A percentile compares a stretch with the other conserved stretches of the same genome.
Evolutionary conservation across 1,140 invertebrate genomes (phyloP).

Genomic region (Ostrea denselamellosa): DNA sequence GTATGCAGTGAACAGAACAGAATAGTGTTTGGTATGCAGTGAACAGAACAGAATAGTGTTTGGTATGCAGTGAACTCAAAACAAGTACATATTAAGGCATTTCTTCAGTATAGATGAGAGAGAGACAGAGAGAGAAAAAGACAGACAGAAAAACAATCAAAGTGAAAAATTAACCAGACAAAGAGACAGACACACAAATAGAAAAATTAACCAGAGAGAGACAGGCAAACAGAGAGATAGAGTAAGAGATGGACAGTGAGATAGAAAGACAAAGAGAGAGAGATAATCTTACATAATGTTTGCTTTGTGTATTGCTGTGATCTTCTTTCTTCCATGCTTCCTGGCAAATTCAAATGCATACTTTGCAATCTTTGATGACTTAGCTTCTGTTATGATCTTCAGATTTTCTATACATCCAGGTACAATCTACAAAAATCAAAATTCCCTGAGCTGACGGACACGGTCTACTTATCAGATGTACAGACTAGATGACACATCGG

Average conservation of each 20-base stretch:
- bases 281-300: conserved; percentile 90
- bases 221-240: not conserved
- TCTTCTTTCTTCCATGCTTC: conserved; percentile 92
- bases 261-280: not conserved
- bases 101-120: too few species aligned
- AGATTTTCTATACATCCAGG: conserved; percentile 96
- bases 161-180: not conserved
- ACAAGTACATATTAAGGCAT: too few species aligned
- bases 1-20: too few species aligned
- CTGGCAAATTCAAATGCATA: conserved; percentile 99
- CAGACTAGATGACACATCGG: too few species aligned
- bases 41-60: too few species aligned
- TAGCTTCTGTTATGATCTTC: conserved; percentile 96
- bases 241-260: not conserved
- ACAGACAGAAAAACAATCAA: not conserved
- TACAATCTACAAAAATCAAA: conserved; percentile 83
- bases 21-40: too few species aligned
- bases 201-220: not conserved
- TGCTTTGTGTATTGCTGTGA: conserved; percentile 93
- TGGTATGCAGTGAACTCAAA: too few species aligned
- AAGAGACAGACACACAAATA: not conserved
- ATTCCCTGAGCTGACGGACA: too few species aligned
- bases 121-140: too few species aligned
- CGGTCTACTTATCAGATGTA: too few species aligned
- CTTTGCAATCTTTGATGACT: conserved; percentile 97